Base-by-base conservation (phyloP, 2,888 invertebrate species). In the Lissonota sp. region DNA sequence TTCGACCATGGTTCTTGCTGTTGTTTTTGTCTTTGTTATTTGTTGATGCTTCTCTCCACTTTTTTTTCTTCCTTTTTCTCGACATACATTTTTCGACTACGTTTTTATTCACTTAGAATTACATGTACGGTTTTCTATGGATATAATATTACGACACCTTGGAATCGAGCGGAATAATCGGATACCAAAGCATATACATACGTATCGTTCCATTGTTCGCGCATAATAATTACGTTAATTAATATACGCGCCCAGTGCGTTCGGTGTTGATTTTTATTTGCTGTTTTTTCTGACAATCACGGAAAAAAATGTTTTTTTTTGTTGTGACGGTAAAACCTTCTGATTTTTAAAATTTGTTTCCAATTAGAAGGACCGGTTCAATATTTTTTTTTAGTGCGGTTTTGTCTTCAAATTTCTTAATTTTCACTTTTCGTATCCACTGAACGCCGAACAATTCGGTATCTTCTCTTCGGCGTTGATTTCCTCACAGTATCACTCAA, bases 111-210 rank as follows among this genome's bases (percentile, higher is more conserved):
- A 84, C 84, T 88, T 89, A 86, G 37, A 87, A 85, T 86, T 87
- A 88, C 74, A 79, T 67, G 74, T 71, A 82, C 3, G 66, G 79
- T 80, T 82, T 82, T 80, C 80, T 83, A 86, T 84, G 86, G 60
- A 87, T 87, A 86, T 87, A 86, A 86, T 76, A 84, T 80, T 84
- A 83, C 85, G 84, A 89, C 84, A 87, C 83, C 87, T 88, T 87
- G 85, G 84, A 89, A 87, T 88, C 84, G 84, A 89, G 86, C 86
- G 87, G 87, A 90, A 89, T 88, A 85, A 87, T 83, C 51, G 83
- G 84, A 88, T 86, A 87, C 85, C 80, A 81, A 83, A 85, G 82
- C 83, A 83, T 82, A 85, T 63, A 67, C 83, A 80, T 37, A 57
- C 37, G 37, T 57, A 37, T 57, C 8, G 16, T 7, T 57, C 63